Base-by-base conservation (phyloP, 1,140 invertebrate genomes). In the Platyura marginata region DNA sequence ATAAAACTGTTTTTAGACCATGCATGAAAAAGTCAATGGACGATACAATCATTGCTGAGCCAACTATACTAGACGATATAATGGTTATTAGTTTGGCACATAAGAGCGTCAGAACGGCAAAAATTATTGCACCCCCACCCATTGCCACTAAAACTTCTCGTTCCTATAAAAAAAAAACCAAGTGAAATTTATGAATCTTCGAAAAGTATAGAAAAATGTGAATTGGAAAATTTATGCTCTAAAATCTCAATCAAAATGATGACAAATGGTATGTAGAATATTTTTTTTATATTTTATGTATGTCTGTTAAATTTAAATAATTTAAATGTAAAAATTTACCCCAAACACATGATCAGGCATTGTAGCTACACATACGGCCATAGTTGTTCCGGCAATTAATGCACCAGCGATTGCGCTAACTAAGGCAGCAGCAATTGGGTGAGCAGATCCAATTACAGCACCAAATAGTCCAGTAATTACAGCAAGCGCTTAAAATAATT, bases 321-420 rank as follows among this genome's bases (percentile, higher is more conserved):
- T 6, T 29, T 8, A 8, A 13, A 29, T 8, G 25, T 29, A 8
- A 34, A 23, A 21, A 55, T 55, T 51, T 49, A 61, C 58, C n/a
- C 58, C 58, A 43, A 61, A 61, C 40, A 56, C 58, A 46, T 61
- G 61, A 36, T 61, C 55, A 33, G 57, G 56, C 55, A 61, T 58
- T 36, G 57, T 61, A 36, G 57, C 58, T 9, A 61, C 55, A 37
- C 58, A 61, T 1, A 61, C 49, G 5, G 53, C 56, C 56, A 61
- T 61, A 0, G 54, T 53, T 18, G 52, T 50, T n/a, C 56, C 58
- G 5, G 57, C 58, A 2, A 58, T 46, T 15, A 61, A 19, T 1
- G 58, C 58, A 5, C 58, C 58, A 0, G 58, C 58, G 41, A 57
- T 57, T 36, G 58, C 57, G 42, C 56, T 58, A 3, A 61, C 57